phyloP scores from a whole-genome alignment of 2,888 invertebrate species.

The Halocaridina rubra region DNA sequence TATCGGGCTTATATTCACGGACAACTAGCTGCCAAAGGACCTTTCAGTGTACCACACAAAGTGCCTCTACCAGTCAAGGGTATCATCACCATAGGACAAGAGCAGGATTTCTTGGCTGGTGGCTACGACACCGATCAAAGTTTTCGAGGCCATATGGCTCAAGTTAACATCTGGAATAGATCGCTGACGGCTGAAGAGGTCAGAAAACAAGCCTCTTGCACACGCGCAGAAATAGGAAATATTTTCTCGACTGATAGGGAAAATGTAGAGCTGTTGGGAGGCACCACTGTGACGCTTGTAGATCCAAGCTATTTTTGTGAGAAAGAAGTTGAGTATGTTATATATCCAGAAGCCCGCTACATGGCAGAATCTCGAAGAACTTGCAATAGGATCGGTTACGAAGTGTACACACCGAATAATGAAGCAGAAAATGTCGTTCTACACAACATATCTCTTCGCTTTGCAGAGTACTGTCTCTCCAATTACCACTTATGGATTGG shows the following conservation, averaged over 20 bases:
- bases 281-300: slow-evolving; percentile 30
- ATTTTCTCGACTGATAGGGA: slow-evolving; percentile 49
- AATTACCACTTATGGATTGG: slow-evolving; percentile 54
- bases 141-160: slow-evolving; percentile 35
- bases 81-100: slow-evolving; percentile 50
- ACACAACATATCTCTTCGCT: slow-evolving; percentile 35
- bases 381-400: slow-evolving; percentile 43
- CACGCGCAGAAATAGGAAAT: slow-evolving; percentile 18
- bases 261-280: slow-evolving; percentile 39
- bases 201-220: slow-evolving; percentile 17
- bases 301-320: slow-evolving; percentile 24
- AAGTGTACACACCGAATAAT: slow-evolving; percentile 28
- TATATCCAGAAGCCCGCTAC: slow-evolving; percentile 46
- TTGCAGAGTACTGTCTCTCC: slow-evolving; percentile 47
- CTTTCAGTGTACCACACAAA: slow-evolving; percentile 30
- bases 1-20: slow-evolving; percentile 47
- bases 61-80: slow-evolving; percentile 40
- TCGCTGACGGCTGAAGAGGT: slow-evolving; percentile 37
- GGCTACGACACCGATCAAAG: slow-evolving; percentile 42
- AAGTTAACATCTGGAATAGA: slow-evolving; percentile 51
- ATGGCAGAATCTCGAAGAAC: slow-evolving; percentile 26
- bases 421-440: slow-evolving; percentile 12
- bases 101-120: slow-evolving; percentile 49
- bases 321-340: slow-evolving; percentile 41
- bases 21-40: slow-evolving; percentile 25